Evolutionary conservation across 2,797 vertebrate species (phyloP).

Genomic region (Crenuchus spilurus): DNA sequence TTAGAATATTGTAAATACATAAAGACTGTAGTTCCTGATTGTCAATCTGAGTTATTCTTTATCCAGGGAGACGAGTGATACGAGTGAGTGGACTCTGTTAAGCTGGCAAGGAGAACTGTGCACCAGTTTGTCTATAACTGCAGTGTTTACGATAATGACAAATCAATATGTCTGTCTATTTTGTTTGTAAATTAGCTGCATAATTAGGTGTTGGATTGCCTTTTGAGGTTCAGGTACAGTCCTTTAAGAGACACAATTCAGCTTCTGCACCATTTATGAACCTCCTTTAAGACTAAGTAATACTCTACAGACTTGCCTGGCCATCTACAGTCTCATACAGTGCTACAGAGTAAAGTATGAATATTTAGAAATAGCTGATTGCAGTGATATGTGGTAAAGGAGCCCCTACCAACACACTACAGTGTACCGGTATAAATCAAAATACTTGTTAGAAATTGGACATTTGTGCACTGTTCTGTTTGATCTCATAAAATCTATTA

Average conservation of each 20-base stretch:
- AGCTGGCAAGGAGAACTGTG: constrained; percentile 53
- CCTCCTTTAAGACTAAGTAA: too few species aligned
- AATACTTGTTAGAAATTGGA: too few species aligned
- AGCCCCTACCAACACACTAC: too few species aligned
- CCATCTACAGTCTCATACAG: too few species aligned
- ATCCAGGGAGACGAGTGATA: background rate
- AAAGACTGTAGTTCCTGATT: constrained; percentile 47
- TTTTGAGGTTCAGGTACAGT: constrained; percentile 14
- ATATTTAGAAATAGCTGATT: too few species aligned
- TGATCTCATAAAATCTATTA: too few species aligned
- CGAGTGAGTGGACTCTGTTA: constrained; percentile 49
- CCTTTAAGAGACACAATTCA: constrained; percentile 30
- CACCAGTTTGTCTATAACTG: constrained; percentile 34
- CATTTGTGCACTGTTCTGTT: too few species aligned
- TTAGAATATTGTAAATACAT: background rate
- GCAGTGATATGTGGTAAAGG: too few species aligned
- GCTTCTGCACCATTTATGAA: background rate
- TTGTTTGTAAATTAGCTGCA: constrained; percentile 48
- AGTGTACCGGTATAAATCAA: too few species aligned
- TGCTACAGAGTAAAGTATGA: too few species aligned
- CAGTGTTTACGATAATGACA: constrained; percentile 56
- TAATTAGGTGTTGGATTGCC: constrained; percentile 59
- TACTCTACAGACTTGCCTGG: too few species aligned
- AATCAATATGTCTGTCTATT: constrained; percentile 51
- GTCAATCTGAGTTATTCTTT: constrained; percentile 64